A percentile compares a stretch with the other conserved stretches of the same genome.
Evolutionary conservation across 2,797 vertebrate genomes (phyloP).

Genomic region (Lacerta agilis): DNA sequence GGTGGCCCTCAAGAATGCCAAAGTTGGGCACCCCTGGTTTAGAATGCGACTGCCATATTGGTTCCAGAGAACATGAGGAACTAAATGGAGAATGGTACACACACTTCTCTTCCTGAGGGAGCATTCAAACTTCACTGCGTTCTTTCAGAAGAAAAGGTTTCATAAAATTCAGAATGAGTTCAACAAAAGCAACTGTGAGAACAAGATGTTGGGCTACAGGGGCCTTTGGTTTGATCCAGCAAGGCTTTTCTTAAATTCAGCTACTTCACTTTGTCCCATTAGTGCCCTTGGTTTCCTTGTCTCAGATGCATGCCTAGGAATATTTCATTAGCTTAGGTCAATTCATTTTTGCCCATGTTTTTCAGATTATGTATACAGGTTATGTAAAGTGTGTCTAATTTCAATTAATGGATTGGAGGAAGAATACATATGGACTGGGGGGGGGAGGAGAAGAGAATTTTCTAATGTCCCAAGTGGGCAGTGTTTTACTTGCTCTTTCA

Average conservation of each 20-base stretch:
- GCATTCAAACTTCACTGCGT: background rate
- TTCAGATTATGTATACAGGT: background rate
- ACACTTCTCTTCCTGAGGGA: background rate
- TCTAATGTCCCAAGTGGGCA: background rate
- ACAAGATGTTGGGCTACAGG: too few species aligned
- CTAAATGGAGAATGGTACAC: background rate
- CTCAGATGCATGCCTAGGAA: background rate
- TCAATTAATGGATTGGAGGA: background rate
- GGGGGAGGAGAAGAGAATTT: fast-evolving
- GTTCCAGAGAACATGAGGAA: background rate
- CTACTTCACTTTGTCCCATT: background rate
- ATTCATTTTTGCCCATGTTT: background rate
- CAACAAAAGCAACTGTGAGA: background rate
- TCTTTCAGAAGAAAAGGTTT: background rate
- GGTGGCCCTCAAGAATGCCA: background rate
- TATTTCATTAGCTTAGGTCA: background rate
- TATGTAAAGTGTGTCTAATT: background rate
- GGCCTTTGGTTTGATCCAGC: too few species aligned
- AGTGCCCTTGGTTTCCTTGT: too few species aligned
- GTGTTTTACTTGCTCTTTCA: conserved; percentile 35
- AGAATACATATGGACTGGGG: background rate
- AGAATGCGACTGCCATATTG: background rate
- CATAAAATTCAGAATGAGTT: background rate
- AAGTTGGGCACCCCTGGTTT: background rate
- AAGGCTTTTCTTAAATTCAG: too few species aligned